Evolutionary conservation across 2,797 vertebrate species (phyloP), one percentile per base, ranked within the genome.

Genomic region (Enoplosus armatus): DNA sequence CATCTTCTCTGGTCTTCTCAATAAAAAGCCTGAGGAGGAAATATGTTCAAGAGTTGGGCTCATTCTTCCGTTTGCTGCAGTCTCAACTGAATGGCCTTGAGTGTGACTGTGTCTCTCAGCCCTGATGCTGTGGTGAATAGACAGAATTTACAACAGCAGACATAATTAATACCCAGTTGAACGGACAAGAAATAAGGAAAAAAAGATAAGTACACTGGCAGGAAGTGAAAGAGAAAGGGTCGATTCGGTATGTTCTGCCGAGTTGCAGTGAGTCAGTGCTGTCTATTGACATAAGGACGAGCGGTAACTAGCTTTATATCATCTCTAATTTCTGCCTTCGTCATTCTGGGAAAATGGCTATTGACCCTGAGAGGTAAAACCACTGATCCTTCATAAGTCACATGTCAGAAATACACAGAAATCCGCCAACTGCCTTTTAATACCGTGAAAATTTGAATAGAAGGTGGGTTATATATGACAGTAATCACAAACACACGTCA

Each of bases 81-180:
- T 82, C 82, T 88, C 69, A 75, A 66, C 50, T 77, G 79, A 87
- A 79, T 50, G 75, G 82, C 83, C 87, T 86, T 85, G 71, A 72
- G 64, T 83, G 82, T n/a, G 81, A 72, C 72, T 71, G 67, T 72
- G 61, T 67, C 59, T 83, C 55, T 72, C 67, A 70, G 72, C 74
- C 73, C 60, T 75, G 73, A 83, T 85, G 68, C 76, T 79, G 67
- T 41, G 53, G 71, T 75, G 81, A 90, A 90, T 53, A 85, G 75
- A 69, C 66, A 55, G 75, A 78, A 86, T 90, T 83, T 89, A 83
- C 85, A 88, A 82, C 84, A 80, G 78, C 65, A 83, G 82, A 80
- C 75, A 85, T 87, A 88, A 90, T 93, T 93, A 91, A 89, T 88
- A 89, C 83, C 85, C 84, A 82, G 80, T 64, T 86, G 81, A 90